Conservation (phyloP, 2,113 vertebrate genomes). For the Odocoileus virginianus region DNA sequence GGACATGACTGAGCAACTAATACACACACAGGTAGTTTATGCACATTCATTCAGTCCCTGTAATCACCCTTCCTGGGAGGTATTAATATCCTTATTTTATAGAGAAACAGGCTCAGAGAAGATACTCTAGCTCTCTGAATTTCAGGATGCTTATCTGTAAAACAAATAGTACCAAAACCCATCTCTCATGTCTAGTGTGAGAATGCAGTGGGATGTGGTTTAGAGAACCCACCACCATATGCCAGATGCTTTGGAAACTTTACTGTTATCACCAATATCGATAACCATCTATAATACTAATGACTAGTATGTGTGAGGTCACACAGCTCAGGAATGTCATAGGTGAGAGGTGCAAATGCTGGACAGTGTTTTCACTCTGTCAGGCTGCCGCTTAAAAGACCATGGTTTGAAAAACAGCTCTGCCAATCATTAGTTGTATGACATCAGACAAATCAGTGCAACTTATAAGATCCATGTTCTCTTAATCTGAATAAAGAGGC, state of each 20-base stretch:
- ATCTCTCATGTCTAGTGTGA: neutral
- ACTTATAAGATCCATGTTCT: neutral
- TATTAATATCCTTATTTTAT: neutral
- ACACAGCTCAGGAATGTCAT: neutral
- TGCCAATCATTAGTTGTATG: neutral
- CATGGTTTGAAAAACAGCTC: neutral
- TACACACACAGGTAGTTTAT: neutral
- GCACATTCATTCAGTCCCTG: neutral
- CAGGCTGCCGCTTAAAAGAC: neutral
- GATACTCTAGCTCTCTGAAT: neutral
- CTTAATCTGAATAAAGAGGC: neutral
- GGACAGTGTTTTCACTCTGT: neutral
- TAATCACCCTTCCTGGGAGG: neutral
- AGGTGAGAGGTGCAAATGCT: neutral
- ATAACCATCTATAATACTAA: neutral
- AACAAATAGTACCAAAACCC: neutral
- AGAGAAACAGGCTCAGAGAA: neutral
- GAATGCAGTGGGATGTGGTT: neutral
- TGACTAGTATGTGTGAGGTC: neutral
- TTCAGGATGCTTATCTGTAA: neutral
- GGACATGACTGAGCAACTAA: neutral
- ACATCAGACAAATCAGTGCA: neutral
- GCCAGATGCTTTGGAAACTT: neutral
- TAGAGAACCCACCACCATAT: neutral
- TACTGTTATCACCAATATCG: neutral